Percentiles rank a stretch among this genome's conserved stretches.
phyloP scores from a whole-genome alignment of 1,140 invertebrate species.

The Papilio helenus region DNA sequence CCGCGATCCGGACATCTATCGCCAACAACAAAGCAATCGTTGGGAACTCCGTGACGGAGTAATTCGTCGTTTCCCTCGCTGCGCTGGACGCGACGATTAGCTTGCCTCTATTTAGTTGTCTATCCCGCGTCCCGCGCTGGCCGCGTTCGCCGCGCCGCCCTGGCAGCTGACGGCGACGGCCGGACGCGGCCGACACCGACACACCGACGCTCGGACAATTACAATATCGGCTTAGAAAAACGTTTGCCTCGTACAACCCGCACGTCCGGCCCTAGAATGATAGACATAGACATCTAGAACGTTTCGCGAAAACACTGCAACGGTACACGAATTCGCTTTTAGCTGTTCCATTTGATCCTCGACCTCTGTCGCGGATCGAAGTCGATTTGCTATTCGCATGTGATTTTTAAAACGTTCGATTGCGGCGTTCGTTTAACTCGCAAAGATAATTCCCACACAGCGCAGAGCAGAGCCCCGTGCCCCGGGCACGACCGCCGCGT shows the following conservation, averaged over 20 bases:
- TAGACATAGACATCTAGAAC: constrained; percentile 61
- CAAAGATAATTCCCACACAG: constrained; percentile 62
- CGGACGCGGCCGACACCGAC: constrained; percentile 71
- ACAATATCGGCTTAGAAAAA: constrained; percentile 80
- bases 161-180: constrained; percentile 72
- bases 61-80: constrained; percentile 79
- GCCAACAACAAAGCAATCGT: constrained; percentile 76
- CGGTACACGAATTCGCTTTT: constrained; percentile 49
- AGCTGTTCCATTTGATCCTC: constrained; percentile 12
- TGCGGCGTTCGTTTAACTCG: constrained; percentile 27
- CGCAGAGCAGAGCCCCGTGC: constrained; percentile 59
- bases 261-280: constrained; percentile 57
- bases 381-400: neutral
- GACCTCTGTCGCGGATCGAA: constrained; percentile 7
- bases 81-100: constrained; percentile 78
- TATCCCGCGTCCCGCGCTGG: constrained; percentile 59
- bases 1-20: constrained; percentile 59
- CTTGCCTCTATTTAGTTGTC: constrained; percentile 80
- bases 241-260: constrained; percentile 72
- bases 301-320: constrained; percentile 57
- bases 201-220: constrained; percentile 75
- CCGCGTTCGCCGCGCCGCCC: constrained; percentile 21
- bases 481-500: constrained; percentile 65
- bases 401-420: constrained; percentile 18
- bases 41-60: constrained; percentile 74